Evolutionary conservation across 2,113 vertebrate species (phyloP).

Genomic region (Pachypanchax playfairii): DNA sequence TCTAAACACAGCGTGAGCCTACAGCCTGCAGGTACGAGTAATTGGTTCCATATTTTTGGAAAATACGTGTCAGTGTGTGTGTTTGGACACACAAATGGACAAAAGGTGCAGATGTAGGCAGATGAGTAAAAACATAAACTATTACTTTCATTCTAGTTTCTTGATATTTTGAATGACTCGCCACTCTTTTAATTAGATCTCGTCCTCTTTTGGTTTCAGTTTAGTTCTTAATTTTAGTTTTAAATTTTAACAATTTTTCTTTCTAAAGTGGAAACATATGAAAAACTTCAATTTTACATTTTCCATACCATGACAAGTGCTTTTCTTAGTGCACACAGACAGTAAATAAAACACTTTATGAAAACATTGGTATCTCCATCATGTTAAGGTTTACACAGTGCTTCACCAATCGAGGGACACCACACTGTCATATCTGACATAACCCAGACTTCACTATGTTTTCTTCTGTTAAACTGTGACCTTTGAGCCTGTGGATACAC

Average conservation of each 20-base stretch:
- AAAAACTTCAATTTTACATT: background rate
- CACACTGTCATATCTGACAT: slow-evolving; percentile 55
- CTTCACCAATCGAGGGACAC: slow-evolving; percentile 13
- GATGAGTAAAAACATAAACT: background rate
- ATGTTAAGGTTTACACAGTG: slow-evolving; percentile 3
- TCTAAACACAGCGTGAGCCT: slow-evolving; percentile 61
- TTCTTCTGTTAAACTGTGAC: slow-evolving; percentile 58
- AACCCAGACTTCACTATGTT: slow-evolving; percentile 42
- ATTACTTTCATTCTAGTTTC: background rate
- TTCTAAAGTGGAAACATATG: background rate
- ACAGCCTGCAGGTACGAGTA: slow-evolving; percentile 66
- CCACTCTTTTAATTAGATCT: background rate
- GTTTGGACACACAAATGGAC: slow-evolving; percentile 2
- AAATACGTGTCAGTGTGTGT: slow-evolving; percentile 13
- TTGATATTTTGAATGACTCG: too few species aligned
- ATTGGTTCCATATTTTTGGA: slow-evolving; percentile 72
- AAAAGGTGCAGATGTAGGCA: slow-evolving; percentile 31
- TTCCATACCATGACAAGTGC: background rate
- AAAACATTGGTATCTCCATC: slow-evolving; percentile 1
- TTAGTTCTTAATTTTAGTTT: background rate
- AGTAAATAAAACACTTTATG: too few species aligned
- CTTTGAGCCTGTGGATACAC: slow-evolving; percentile 51
- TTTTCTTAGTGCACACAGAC: too few species aligned
- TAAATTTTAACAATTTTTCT: background rate
- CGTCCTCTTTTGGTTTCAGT: background rate